phyloP scores from a whole-genome alignment of 2,797 vertebrate species.

The Spinus olivaceus region DNA sequence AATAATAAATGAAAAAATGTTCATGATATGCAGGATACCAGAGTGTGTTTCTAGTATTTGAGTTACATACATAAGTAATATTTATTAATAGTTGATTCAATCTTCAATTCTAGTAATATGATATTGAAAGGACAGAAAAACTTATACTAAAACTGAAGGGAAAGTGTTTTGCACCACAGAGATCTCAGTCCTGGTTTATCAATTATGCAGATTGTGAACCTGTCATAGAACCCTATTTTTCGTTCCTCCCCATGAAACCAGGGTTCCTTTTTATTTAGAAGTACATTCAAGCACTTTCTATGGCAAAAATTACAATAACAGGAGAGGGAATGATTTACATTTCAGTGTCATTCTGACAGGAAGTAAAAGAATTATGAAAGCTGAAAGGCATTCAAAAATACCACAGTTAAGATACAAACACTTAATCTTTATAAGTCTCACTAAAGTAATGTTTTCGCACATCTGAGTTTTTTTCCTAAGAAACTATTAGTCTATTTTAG shows the following conservation, averaged over 20 bases:
- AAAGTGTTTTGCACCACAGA: neutral
- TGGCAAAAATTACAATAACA: neutral
- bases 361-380: neutral
- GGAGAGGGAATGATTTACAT: fast-evolving
- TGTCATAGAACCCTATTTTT: neutral
- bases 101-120: neutral
- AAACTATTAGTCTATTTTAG: neutral
- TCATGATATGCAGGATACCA: neutral
- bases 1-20: neutral
- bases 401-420: neutral
- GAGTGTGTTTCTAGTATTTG: neutral
- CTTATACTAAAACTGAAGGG: neutral
- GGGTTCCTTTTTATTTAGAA: neutral
- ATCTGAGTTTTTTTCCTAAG: neutral
- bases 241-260: neutral
- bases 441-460: neutral
- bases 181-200: neutral
- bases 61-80: neutral
- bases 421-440: neutral
- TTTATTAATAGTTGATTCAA: neutral
- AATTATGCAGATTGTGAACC: fast-evolving
- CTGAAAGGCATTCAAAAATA: neutral
- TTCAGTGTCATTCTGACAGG: neutral
- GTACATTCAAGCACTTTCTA: neutral
- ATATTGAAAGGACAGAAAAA: neutral